phyloP scores from a whole-genome alignment of 2,888 invertebrate genomes.

The Esperia sulphurella region DNA sequence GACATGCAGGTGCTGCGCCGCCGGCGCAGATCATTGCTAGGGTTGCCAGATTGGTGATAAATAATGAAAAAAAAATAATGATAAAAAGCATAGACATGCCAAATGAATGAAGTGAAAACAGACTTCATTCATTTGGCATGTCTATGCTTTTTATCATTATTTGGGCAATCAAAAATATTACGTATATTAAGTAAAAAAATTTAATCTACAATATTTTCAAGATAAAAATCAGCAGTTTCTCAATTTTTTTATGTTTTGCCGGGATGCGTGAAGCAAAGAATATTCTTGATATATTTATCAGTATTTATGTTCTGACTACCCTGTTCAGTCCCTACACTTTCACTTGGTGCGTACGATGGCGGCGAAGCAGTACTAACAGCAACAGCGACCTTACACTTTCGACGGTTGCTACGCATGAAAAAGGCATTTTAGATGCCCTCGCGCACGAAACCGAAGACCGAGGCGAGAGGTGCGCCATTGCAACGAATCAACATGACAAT shows the following conservation, averaged over 20 bases:
- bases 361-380: slow-evolving; percentile 18
- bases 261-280: too few relatives aligned
- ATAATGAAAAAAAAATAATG: neutral
- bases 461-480: slow-evolving; percentile 9
- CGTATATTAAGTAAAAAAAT: too few relatives aligned
- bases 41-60: neutral
- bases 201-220: too few relatives aligned
- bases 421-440: slow-evolving; percentile 8
- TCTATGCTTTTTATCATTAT: too few relatives aligned
- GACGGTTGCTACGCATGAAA: slow-evolving; percentile 11
- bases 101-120: neutral
- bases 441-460: slow-evolving; percentile 13
- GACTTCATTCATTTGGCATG: slow-evolving; percentile 2
- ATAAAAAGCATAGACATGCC: neutral
- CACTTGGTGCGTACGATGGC: slow-evolving; percentile 43
- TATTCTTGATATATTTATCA: too few relatives aligned
- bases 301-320: slow-evolving; percentile 4
- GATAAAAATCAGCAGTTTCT: too few relatives aligned
- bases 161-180: too few relatives aligned
- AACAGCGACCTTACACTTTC: slow-evolving; percentile 37
- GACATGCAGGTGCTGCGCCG: slow-evolving; percentile 34
- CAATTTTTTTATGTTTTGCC: too few relatives aligned
- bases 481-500: slow-evolving; percentile 17
- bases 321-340: slow-evolving; percentile 48
- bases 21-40: slow-evolving; percentile 13